phyloP scores from a whole-genome alignment of 2,113 vertebrate species.

The Rhinichthys klamathensis region DNA sequence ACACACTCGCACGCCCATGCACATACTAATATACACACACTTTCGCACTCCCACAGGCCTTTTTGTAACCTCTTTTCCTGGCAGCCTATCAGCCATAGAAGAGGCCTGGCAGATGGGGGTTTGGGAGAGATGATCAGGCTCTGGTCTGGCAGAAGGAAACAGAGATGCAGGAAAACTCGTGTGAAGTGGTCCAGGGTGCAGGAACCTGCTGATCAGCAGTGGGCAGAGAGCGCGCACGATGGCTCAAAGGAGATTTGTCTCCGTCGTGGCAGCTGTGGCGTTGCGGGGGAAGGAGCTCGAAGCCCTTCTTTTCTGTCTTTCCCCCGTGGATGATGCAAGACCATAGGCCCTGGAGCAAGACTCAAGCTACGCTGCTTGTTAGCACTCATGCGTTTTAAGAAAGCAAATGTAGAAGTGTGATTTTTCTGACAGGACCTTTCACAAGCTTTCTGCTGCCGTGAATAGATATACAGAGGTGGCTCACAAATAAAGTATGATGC shows the following conservation, averaged over 20 bases:
- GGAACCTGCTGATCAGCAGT: slow-evolving; percentile 51
- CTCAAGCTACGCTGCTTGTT: slow-evolving; percentile 74
- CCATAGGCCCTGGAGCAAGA: slow-evolving; percentile 73
- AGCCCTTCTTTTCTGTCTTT: slow-evolving; percentile 67
- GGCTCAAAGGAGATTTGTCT: slow-evolving; percentile 56
- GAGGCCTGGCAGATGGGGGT: slow-evolving; percentile 44
- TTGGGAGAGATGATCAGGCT: slow-evolving; percentile 43
- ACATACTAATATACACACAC: slow-evolving; percentile 29
- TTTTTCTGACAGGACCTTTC: slow-evolving; percentile 78
- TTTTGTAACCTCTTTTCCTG: slow-evolving; percentile 49
- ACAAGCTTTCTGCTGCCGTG: slow-evolving; percentile 71
- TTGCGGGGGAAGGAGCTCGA: slow-evolving; percentile 52
- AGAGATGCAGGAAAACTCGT: slow-evolving; percentile 30
- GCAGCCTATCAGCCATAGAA: slow-evolving; percentile 20
- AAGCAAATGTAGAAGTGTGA: slow-evolving; percentile 75
- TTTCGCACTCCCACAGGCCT: slow-evolving; percentile 35
- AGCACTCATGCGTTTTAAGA: slow-evolving; percentile 70
- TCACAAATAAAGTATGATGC: slow-evolving; percentile 74
- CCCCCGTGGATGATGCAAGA: slow-evolving; percentile 79
- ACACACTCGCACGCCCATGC: slow-evolving; percentile 25
- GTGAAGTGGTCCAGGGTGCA: slow-evolving; percentile 54
- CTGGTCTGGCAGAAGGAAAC: slow-evolving; percentile 21
- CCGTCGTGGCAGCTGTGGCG: slow-evolving; percentile 46
- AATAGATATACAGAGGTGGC: slow-evolving; percentile 80
- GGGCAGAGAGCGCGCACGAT: slow-evolving; percentile 33